Percentiles rank a stretch among this genome's conserved stretches.
phyloP scores from a whole-genome alignment of 2,797 vertebrate species.

The Tapera naevia region DNA sequence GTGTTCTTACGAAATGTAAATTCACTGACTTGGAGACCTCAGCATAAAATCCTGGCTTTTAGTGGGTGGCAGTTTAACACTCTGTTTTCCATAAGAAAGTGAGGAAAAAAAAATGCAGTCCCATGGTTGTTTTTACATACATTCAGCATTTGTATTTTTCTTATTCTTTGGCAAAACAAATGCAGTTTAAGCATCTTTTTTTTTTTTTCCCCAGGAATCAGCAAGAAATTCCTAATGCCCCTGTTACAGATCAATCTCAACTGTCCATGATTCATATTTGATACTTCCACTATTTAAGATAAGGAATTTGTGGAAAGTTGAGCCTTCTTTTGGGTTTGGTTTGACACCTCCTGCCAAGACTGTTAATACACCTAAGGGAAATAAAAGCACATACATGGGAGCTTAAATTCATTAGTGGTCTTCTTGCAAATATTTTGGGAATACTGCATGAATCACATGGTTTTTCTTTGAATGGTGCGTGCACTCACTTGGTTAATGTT shows the following conservation, averaged over 20 bases:
- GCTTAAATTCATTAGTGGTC: neutral
- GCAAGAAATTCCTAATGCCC: conserved; percentile 18
- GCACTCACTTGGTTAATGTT: neutral
- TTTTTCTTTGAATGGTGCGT: neutral
- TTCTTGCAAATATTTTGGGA: neutral
- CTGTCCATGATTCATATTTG: conserved; percentile 38
- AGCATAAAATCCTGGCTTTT: conserved; percentile 62
- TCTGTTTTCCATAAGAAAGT: conserved; percentile 18
- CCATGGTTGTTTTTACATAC: neutral
- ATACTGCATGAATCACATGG: neutral
- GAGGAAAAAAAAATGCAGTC: neutral
- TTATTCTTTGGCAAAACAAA: conserved; percentile 7
- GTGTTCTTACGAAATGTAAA: conserved; percentile 73
- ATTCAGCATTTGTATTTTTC: neutral
- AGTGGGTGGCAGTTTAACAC: conserved; percentile 56
- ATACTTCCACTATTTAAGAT: neutral
- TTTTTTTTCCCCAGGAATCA: neutral
- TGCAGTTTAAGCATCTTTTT: neutral
- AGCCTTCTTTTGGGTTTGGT: neutral
- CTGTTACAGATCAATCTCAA: conserved; percentile 35
- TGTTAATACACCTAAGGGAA: neutral
- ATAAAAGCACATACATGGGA: neutral
- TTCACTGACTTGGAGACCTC: conserved; percentile 69
- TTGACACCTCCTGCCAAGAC: neutral
- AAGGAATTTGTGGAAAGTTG: neutral